A percentile compares a stretch with the other conserved stretches of the same genome.
Evolutionary conservation across 64 coral and sea anemone genomes (phyloP).

Genomic region (Montipora sp.): DNA sequence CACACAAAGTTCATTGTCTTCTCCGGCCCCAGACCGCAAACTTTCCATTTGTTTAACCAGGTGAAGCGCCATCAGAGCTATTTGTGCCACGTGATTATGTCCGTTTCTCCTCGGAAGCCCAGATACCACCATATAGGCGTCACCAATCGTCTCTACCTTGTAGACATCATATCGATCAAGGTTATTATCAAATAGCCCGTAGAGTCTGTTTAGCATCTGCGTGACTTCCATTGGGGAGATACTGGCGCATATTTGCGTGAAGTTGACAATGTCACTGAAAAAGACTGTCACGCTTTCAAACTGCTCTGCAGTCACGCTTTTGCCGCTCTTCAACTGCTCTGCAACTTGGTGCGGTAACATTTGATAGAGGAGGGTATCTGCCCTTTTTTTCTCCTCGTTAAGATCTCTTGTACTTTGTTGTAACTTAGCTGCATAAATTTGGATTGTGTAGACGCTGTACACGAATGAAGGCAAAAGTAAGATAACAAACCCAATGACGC

Average conservation of each 20-base stretch:
- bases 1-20: constrained; percentile 11
- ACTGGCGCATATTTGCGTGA: constrained; percentile 80
- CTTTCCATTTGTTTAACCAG: constrained; percentile 42
- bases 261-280: constrained; percentile 87
- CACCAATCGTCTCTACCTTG: constrained; percentile 76
- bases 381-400: constrained; percentile 77
- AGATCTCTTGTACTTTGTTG: constrained; percentile 57
- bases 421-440: constrained; percentile 57
- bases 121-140: constrained; percentile 70
- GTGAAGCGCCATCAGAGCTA: constrained; percentile 56
- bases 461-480: constrained; percentile 50
- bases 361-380: constrained; percentile 70
- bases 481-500: constrained; percentile 39
- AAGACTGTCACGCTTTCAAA: constrained; percentile 91
- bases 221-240: constrained; percentile 81
- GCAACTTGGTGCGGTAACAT: constrained; percentile 85
- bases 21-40: background rate
- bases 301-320: constrained; percentile 72
- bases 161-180: constrained; percentile 74
- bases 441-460: constrained; percentile 67
- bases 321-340: constrained; percentile 75
- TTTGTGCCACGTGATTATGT: constrained; percentile 41
- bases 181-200: constrained; percentile 63
- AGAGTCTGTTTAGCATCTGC: constrained; percentile 69
- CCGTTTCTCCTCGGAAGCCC: constrained; percentile 60